Percentiles rank a stretch among this genome's conserved stretches.
Evolutionary conservation across 2,113 vertebrate species (phyloP).

Genomic region (Dasypus novemcinctus): DNA sequence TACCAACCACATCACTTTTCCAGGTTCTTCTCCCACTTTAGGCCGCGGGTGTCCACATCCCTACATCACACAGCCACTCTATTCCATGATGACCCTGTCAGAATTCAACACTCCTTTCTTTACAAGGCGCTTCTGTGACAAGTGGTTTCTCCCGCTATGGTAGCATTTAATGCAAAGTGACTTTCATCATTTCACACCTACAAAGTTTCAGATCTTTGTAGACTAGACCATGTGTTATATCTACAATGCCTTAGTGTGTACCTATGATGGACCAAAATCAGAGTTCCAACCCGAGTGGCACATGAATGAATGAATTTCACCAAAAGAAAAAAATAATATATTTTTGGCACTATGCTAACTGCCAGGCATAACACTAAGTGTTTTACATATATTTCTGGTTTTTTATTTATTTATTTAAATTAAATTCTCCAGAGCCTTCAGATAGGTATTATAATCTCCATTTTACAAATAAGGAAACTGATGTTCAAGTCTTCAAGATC

Average conservation of each 20-base stretch:
- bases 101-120: neutral
- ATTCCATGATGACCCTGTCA: neutral
- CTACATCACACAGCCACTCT: neutral
- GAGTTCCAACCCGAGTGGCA: neutral
- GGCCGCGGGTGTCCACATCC: neutral
- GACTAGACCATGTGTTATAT: neutral
- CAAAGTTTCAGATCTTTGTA: neutral
- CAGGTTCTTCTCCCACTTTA: neutral
- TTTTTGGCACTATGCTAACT: neutral
- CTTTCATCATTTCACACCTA: neutral
- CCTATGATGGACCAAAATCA: neutral
- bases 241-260: neutral
- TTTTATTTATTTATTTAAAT: neutral
- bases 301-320: neutral
- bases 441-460: neutral
- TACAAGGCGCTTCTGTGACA: neutral
- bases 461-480: constrained; percentile 24
- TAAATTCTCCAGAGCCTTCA: neutral
- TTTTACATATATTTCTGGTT: neutral
- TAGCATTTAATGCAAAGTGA: neutral
- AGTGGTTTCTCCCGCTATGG: neutral
- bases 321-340: neutral
- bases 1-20: neutral
- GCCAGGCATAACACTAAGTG: neutral
- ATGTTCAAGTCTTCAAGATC: neutral